Conservation (phyloP, 2,888 invertebrate species). For the Eurytoma californica region DNA sequence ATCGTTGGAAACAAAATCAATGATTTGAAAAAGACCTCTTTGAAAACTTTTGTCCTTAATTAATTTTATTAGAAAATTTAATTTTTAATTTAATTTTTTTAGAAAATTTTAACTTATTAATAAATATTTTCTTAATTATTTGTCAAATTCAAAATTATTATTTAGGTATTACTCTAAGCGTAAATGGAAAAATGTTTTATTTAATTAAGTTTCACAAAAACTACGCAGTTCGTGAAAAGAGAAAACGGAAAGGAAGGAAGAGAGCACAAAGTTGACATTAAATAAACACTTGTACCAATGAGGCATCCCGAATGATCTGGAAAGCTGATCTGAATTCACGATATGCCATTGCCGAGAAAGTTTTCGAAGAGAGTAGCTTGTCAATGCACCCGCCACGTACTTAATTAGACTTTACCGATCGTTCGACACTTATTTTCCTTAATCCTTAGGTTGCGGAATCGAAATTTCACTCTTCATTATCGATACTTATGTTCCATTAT, state of each 20-base stretch:
- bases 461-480: neutral
- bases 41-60: no score
- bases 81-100: no score
- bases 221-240: no score
- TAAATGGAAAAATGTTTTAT: no score
- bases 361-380: slow-evolving; percentile 9
- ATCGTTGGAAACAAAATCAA: no score
- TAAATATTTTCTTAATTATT: no score
- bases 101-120: no score
- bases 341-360: slow-evolving; percentile 48
- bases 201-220: no score
- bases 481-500: neutral
- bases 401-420: slow-evolving; percentile 36
- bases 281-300: slow-evolving; percentile 17
- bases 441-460: slow-evolving; percentile 11
- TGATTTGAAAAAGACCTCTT: no score
- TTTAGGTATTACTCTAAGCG: no score
- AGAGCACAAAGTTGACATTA: slow-evolving; percentile 1
- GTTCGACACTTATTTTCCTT: neutral
- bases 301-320: slow-evolving; percentile 33
- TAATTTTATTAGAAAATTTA: no score
- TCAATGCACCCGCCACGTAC: neutral
- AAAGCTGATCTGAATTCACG: slow-evolving; percentile 49
- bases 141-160: no score
- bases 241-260: neutral